phyloP scores from a whole-genome alignment of 2,113 vertebrate species.

The Galemys pyrenaicus region DNA sequence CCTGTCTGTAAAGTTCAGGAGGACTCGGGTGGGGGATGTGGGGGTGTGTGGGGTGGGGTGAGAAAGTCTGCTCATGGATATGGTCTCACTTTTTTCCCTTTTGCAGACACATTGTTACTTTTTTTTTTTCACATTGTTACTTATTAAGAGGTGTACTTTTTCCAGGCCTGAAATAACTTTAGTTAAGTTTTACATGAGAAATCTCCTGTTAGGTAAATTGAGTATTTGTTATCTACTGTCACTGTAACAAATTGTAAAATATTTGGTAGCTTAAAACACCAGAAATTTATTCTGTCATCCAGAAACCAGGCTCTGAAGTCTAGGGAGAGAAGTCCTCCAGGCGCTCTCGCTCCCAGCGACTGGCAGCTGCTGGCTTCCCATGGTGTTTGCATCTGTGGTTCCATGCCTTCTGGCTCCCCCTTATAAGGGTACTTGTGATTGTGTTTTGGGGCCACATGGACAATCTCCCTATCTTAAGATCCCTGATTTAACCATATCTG shows the following conservation, averaged over 20 bases:
- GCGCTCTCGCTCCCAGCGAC: background rate
- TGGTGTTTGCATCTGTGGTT: background rate
- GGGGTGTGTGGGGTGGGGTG: background rate
- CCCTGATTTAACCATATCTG: background rate
- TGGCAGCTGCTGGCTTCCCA: background rate
- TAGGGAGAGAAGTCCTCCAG: background rate
- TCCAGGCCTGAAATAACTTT: background rate
- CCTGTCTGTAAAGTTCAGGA: no score
- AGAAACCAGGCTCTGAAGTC: background rate
- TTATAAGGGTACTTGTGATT: background rate
- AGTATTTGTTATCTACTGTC: background rate
- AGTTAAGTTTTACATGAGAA: background rate
- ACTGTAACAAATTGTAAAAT: background rate
- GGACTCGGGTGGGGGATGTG: accelerated
- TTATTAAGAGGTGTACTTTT: background rate
- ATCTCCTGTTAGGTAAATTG: background rate
- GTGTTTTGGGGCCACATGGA: background rate
- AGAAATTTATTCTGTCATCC: background rate
- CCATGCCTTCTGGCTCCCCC: background rate
- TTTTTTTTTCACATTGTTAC: no score
- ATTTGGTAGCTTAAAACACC: background rate
- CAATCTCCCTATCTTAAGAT: background rate
- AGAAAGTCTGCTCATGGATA: background rate
- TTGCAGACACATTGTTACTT: background rate
- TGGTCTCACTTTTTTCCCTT: background rate